A percentile compares a stretch with the other conserved stretches of the same genome.
Conservation (phyloP, 2,113 vertebrate species). For the Prionailurus viverrinus region DNA sequence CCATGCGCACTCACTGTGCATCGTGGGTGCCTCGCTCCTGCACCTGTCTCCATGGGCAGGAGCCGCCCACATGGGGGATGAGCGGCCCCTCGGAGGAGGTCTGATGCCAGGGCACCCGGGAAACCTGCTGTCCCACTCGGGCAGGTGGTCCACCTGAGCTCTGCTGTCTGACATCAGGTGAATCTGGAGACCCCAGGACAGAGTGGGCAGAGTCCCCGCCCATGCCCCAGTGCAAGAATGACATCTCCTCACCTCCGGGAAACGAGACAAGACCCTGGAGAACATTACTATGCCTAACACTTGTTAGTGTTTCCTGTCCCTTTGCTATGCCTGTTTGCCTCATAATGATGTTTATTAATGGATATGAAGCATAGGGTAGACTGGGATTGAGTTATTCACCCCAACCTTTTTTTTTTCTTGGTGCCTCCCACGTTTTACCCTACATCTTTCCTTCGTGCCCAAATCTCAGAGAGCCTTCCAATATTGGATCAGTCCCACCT, state of each 20-base stretch:
- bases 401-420: not conserved
- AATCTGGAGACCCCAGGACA: not conserved
- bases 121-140: not conserved
- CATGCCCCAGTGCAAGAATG: not conserved
- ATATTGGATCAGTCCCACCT: not conserved
- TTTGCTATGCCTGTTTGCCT: not conserved
- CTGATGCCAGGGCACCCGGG: not conserved
- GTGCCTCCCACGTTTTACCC: not conserved
- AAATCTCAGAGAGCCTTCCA: not conserved
- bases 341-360: too few relatives aligned
- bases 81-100: fast-evolving
- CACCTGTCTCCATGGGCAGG: not conserved
- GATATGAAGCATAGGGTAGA: too few relatives aligned
- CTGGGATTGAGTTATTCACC: fast-evolving
- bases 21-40: not conserved
- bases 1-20: not conserved
- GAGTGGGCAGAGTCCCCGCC: not conserved
- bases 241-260: not conserved
- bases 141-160: not conserved
- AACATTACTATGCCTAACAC: too few relatives aligned
- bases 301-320: not conserved
- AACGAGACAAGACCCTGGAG: not conserved
- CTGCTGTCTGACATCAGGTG: not conserved
- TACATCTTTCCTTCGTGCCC: fast-evolving
- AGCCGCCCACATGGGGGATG: not conserved